Base-by-base conservation (phyloP, 1,140 invertebrate genomes). In the Tetramorium parvispinum region DNA sequence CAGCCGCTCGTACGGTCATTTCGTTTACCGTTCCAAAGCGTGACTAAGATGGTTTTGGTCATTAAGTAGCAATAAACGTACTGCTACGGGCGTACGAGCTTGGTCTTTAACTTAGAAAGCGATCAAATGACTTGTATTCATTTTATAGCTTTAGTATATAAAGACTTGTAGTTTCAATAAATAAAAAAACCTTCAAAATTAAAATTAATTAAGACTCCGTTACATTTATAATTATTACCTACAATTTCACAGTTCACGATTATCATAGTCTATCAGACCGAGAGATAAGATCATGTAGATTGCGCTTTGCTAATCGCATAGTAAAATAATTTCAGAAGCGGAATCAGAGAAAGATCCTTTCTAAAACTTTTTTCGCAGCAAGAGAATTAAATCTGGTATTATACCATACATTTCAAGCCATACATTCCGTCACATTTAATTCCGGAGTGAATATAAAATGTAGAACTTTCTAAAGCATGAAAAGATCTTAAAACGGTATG, bases 41-140 rank as follows among this genome's bases (percentile, higher is more conserved):
- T 79, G 61, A 79, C 61, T 8, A 49, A 27, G 77, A 32, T 53
- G 32, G 13, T 53, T 79, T 51, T 63, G 57, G 71, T 46, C 40
- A 78, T 78, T 78, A 78, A 3, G 40, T 16, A n/a, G 21, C 46
- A 77, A 77, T 77, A 61, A 61, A 53, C 49, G 0, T 46, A 21
- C 11, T 13, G 27, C 59, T 18, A 46, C 7, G 16, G 46, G 43
- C 18, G 10, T 63, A 43, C 27, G 7, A 24, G 32, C n/a, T 78
- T 65, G 32, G 10, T 32, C 40, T 46, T n/a, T 16, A 46, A 27
- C 18, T 73, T 37, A 73, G 5, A 13, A 73, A 53, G 10, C 51
- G n/a, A 40, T 24, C 13, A 53, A 3, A 37, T 37, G n/a, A 68
- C 8, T 43, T 8, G 37, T 8, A 53, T 40, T 57, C 6, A 32